These are phyloP conservation scores for Drosophila glabriapex DNA, from an alignment of 2,888 invertebrate genomes.

Conservation along the genomic window DNA sequence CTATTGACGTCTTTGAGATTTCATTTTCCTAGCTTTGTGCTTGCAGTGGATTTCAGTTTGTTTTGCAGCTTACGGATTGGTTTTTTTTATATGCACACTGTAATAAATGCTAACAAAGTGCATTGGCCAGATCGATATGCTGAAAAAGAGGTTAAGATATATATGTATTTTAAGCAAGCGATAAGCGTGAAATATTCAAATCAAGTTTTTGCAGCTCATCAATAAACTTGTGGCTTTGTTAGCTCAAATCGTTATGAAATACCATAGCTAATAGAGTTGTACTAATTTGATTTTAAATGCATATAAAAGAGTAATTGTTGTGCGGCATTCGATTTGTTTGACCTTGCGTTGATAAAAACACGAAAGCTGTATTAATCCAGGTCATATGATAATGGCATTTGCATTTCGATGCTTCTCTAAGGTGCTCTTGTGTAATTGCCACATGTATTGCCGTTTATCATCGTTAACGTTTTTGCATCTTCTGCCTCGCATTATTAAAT, in stretches of 20 bases:
- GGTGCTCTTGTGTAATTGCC: not conserved
- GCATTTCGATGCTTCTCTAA: not conserved
- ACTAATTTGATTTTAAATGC: not conserved
- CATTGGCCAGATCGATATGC: not conserved
- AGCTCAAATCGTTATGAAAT: slow-evolving; percentile 6
- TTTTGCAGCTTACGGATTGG: slow-evolving; percentile 3
- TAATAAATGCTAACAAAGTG: not conserved
- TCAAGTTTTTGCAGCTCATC: slow-evolving; percentile 13
- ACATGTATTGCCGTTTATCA: not conserved
- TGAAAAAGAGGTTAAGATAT: not conserved
- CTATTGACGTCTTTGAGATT: slow-evolving; percentile 20
- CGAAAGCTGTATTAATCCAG: not conserved
- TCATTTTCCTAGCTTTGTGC: slow-evolving; percentile 8
- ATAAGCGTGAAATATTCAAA: not conserved
- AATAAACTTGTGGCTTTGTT: not conserved
- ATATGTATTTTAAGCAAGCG: slow-evolving; percentile 4
- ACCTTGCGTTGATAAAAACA: slow-evolving; percentile 2
- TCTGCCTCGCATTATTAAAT: not conserved
- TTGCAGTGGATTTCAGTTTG: not conserved
- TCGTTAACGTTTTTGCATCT: not conserved
- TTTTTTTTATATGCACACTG: not conserved
- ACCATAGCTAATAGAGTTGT: not conserved
- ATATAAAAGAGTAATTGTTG: not conserved
- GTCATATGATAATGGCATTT: not conserved
- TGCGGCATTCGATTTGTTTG: not conserved